Evolutionary conservation across 2,888 invertebrate species (phyloP).

Genomic region (Drosophila testacea): DNA sequence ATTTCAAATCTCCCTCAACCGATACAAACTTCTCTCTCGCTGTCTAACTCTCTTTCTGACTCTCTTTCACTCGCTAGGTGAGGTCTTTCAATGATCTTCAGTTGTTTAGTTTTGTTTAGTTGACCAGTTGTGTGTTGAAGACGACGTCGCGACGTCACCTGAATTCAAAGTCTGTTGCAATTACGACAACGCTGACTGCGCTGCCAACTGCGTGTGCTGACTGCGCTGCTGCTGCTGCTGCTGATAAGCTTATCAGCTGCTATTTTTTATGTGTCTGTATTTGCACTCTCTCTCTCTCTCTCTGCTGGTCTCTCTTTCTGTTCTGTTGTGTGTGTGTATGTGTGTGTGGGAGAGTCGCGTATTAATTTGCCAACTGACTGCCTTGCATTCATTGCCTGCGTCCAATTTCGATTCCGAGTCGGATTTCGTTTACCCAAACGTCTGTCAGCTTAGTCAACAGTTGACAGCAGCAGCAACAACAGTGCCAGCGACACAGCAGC

Average conservation of each 20-base stretch:
- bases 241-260: slow-evolving; percentile 77
- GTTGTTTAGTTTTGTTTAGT: neutral
- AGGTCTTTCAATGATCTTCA: too few species aligned
- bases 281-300: slow-evolving; percentile 6
- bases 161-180: slow-evolving; percentile 45
- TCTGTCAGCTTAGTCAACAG: slow-evolving; percentile 44
- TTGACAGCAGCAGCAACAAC: slow-evolving; percentile 32
- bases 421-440: slow-evolving; percentile 26
- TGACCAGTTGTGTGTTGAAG: slow-evolving; percentile 3
- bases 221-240: neutral
- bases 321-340: slow-evolving; percentile 7
- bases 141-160: slow-evolving; percentile 24
- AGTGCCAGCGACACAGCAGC: slow-evolving; percentile 8
- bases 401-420: slow-evolving; percentile 32
- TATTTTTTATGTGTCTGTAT: slow-evolving; percentile 7
- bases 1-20: neutral
- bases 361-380: slow-evolving; percentile 52
- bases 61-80: neutral
- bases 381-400: slow-evolving; percentile 42
- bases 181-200: slow-evolving; percentile 20
- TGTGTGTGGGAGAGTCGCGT: slow-evolving; percentile 34
- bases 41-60: neutral
- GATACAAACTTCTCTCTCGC: neutral
- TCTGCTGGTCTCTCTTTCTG: neutral
- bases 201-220: slow-evolving; percentile 1